phyloP scores from a whole-genome alignment of 2,888 invertebrate genomes.

The Acanthosepion lycidas region DNA sequence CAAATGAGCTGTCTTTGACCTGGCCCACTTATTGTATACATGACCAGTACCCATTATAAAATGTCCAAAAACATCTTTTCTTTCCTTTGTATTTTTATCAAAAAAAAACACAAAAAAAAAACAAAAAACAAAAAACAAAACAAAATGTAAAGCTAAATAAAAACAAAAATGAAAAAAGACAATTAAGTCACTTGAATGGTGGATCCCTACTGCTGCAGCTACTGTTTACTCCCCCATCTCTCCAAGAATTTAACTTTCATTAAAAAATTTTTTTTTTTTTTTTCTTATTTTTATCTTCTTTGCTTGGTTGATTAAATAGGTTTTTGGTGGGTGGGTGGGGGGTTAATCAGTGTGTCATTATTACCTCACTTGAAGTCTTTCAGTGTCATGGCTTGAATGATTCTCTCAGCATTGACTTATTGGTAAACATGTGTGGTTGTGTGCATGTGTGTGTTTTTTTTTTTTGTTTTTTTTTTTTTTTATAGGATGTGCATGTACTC shows the following conservation, averaged over 20 bases:
- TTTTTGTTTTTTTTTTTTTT: background rate
- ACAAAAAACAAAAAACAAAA: too few relatives aligned
- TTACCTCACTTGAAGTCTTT: constrained; percentile 6
- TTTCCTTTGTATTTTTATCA: background rate
- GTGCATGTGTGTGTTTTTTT: background rate
- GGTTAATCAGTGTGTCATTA: background rate
- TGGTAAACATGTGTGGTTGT: background rate
- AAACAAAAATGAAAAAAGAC: background rate
- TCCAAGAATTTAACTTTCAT: background rate
- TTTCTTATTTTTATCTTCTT: background rate
- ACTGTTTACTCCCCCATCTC: background rate
- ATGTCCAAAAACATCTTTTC: background rate
- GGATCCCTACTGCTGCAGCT: constrained; percentile 3
- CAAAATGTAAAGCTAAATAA: too few relatives aligned
- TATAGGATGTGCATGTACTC: background rate
- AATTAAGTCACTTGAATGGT: background rate
- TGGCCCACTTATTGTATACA: background rate
- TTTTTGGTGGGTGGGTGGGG: background rate
- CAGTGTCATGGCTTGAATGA: background rate
- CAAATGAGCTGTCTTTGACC: background rate
- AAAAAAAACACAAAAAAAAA: background rate
- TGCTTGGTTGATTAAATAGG: background rate
- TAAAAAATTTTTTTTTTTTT: too few relatives aligned
- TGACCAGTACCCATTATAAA: background rate
- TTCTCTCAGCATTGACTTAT: constrained; percentile 6